phyloP scores from a whole-genome alignment of 2,113 vertebrate genomes.

The Ceuthmochares aereus region DNA sequence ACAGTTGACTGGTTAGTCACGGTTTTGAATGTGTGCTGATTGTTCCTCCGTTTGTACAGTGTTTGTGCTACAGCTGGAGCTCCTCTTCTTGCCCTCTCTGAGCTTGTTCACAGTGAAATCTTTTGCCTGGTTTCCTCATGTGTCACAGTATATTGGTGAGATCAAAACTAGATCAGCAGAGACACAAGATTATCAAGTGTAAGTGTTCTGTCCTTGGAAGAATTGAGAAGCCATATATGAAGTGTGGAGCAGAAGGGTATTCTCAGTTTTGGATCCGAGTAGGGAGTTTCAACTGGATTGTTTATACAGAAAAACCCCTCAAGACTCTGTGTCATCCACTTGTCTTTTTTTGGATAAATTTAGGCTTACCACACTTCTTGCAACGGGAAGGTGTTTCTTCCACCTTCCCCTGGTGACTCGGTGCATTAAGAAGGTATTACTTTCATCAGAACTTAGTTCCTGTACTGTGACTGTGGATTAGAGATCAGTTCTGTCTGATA shows the following conservation, averaged over 20 bases:
- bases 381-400: not conserved
- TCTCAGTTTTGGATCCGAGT: not conserved
- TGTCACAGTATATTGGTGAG: not conserved
- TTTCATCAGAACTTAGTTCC: not conserved
- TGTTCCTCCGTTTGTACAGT: not conserved
- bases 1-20: not conserved
- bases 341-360: not conserved
- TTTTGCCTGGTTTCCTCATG: not conserved
- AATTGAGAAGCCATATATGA: conserved; percentile 1
- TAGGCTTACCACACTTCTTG: not conserved
- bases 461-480: not conserved
- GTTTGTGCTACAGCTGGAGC: not conserved
- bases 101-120: not conserved
- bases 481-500: not conserved
- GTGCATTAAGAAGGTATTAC: not conserved
- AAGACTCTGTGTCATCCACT: not conserved
- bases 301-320: not conserved
- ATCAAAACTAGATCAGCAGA: not conserved
- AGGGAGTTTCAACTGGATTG: not conserved
- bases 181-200: not conserved
- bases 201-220: not conserved
- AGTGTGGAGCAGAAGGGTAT: not conserved
- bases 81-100: not conserved
- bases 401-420: not conserved
- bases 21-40: not conserved